Base-by-base conservation (phyloP, 2,888 invertebrate genomes). In the Diogma glabrata region DNA sequence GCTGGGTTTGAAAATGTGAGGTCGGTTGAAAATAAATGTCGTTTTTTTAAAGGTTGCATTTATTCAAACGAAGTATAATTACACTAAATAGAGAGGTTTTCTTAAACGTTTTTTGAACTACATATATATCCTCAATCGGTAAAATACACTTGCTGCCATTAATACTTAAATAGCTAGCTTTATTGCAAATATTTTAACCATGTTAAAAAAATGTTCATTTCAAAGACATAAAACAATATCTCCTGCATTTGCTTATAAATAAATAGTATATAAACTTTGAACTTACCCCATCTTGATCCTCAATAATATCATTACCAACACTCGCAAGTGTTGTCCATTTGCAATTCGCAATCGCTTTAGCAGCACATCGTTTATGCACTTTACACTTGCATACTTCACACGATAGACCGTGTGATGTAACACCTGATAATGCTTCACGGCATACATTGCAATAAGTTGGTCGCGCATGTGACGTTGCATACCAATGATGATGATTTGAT, bases 331-430 rank as follows among this genome's bases (percentile, higher is more conserved):
- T 94, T 59, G 93, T 96, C 96, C 96, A 96, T 68, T 97, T 97
- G 76, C 96, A 97, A 64, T 90, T 91, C 59, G 88, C 87, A 62
- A 88, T 85, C 51, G 95, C 92, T 63, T 92, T 88, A 51, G 86
- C 81, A 1, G 93, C 93, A 70, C 96, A 97, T 51, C 90, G 76
- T 72, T 95, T 95, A 73, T 97, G 96, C 54, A 92, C 91, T 69
- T 96, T 95, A 71, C 89, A 90, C 75, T 96, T 96, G 78, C 96
- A 96, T 30, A 96, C 87, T 72, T 95, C 95, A 71, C 96, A 96
- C 58, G 93, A 93, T 28, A 94, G 80, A 33, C 95, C 95, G 67
- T 94, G 93, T 56, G 93, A 93, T 2, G 94, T 93, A 38, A 95
- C 92, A 47, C 94, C 94, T 67, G 78, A 86, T 43, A 96, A 78